phyloP scores from a whole-genome alignment of 2,113 vertebrate species.

The Oreochromis tanganicae region DNA sequence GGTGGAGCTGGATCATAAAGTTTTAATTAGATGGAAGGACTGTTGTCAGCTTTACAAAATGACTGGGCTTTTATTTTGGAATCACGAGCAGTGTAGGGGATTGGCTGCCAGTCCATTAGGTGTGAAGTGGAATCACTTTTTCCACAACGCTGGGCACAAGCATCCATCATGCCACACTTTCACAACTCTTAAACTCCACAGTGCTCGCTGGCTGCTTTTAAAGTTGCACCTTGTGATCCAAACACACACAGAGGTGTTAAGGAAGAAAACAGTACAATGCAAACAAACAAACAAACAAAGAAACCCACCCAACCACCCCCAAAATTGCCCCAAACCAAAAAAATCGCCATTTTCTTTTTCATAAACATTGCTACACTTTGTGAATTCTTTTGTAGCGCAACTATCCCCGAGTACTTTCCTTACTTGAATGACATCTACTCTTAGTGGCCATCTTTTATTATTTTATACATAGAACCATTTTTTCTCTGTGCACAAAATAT shows the following conservation, averaged over 20 bases:
- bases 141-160: constrained; percentile 33
- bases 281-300: background rate
- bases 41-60: constrained; percentile 32
- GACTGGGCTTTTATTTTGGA: constrained; percentile 40
- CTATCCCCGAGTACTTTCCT: background rate
- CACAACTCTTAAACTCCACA: constrained; percentile 16
- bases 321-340: background rate
- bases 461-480: background rate
- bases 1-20: background rate
- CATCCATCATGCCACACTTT: constrained; percentile 55
- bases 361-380: background rate
- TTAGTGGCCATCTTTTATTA: background rate
- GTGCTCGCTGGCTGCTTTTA: constrained; percentile 17
- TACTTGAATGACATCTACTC: background rate
- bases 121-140: constrained; percentile 56
- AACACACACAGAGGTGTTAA: constrained; percentile 3
- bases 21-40: constrained; percentile 21
- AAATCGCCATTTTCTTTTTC: background rate
- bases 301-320: background rate
- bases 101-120: constrained; percentile 47
- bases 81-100: background rate
- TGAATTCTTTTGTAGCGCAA: background rate
- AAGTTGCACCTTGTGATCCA: constrained; percentile 11
- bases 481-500: background rate
- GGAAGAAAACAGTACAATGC: background rate